Evolutionary conservation across 2,797 vertebrate species (phyloP).

Genomic region (Halcyon leucocephala): DNA sequence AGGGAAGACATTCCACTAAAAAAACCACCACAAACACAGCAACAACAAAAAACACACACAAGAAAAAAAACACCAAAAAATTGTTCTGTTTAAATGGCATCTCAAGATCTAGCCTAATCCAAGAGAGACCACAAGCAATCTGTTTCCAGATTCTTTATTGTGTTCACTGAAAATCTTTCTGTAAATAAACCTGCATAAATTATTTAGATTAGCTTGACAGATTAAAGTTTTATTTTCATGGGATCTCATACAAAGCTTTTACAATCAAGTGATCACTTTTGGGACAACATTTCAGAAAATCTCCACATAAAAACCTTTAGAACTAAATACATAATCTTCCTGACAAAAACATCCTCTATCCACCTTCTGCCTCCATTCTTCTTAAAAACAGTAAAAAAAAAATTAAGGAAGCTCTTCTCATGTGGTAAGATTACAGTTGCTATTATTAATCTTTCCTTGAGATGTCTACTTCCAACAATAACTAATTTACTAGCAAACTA

Average conservation of each 20-base stretch:
- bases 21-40: no score
- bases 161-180: constrained; percentile 48
- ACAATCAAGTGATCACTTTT: constrained; percentile 59
- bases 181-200: constrained; percentile 53
- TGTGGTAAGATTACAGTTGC: neutral
- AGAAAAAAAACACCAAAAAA: neutral
- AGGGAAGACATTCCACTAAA: neutral
- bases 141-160: constrained; percentile 13
- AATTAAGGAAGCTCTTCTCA: neutral
- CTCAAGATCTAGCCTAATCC: constrained; percentile 17
- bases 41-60: neutral
- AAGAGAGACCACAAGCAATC: neutral
- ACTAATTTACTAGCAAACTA: neutral
- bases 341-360: constrained; percentile 45
- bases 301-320: constrained; percentile 38
- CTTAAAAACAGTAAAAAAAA: neutral
- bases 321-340: constrained; percentile 53
- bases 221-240: constrained; percentile 58
- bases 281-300: constrained; percentile 54
- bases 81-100: neutral
- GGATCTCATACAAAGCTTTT: constrained; percentile 57
- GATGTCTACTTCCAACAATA: neutral
- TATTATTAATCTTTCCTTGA: neutral
- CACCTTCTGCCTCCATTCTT: neutral
- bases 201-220: constrained; percentile 59